Evolutionary conservation across 2,113 vertebrate species (phyloP).

Genomic region (pig (Sus scrofa)): DNA sequence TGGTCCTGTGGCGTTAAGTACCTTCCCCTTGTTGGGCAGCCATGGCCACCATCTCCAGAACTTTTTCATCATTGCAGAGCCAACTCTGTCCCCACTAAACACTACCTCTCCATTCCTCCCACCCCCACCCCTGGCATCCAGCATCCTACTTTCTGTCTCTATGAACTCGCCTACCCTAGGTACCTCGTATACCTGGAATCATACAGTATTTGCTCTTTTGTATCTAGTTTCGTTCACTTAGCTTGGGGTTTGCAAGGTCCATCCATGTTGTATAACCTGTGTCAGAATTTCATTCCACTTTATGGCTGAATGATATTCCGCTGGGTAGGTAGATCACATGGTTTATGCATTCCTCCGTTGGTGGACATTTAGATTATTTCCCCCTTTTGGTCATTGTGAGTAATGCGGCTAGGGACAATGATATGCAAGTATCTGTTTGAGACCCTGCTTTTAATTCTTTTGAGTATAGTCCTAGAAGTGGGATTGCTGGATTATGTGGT

Average conservation of each 20-base stretch:
- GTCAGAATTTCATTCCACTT: neutral
- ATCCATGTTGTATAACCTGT: accelerated
- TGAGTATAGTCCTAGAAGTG: no score
- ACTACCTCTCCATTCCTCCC: neutral
- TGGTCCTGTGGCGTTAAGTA: neutral
- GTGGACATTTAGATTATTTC: neutral
- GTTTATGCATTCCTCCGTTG: neutral
- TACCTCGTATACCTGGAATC: accelerated
- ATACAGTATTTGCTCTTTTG: accelerated
- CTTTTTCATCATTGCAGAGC: neutral
- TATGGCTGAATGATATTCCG: neutral
- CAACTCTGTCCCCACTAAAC: neutral
- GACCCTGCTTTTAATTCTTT: neutral
- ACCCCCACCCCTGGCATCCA: accelerated
- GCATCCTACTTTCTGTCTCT: neutral
- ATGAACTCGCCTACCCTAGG: neutral
- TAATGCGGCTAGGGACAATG: neutral
- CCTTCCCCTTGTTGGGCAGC: accelerated
- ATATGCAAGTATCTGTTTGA: neutral
- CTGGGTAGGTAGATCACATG: no score
- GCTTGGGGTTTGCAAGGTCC: neutral
- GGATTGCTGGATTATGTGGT: neutral
- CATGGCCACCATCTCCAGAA: neutral
- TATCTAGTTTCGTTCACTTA: neutral
- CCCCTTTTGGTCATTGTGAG: neutral